Percentiles rank a stretch among this genome's conserved stretches.
phyloP scores from a whole-genome alignment of 2,888 invertebrate genomes.

The Ceriagrion tenellum region DNA sequence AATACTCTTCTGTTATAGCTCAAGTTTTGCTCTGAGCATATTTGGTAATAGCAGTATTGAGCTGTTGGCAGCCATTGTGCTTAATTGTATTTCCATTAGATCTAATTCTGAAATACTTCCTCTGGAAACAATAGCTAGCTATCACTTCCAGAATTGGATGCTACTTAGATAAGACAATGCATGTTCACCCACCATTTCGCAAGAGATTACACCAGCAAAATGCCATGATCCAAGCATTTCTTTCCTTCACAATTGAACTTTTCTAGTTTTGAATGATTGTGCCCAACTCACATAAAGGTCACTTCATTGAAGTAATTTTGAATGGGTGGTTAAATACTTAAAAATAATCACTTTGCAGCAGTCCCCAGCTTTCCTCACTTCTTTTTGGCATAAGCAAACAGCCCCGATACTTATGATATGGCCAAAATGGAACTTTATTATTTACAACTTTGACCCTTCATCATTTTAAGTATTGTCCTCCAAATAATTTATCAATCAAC shows the following conservation, averaged over 20 bases:
- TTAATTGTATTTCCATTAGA: neutral
- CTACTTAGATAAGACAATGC: conserved; percentile 14
- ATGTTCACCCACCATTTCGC: conserved; percentile 19
- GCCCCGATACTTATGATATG: conserved; percentile 49
- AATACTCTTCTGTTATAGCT: neutral
- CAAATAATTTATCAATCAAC: conserved; percentile 50
- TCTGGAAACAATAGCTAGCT: neutral
- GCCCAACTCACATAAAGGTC: conserved; percentile 46
- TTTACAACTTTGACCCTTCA: conserved; percentile 62
- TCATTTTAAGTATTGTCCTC: conserved; percentile 63
- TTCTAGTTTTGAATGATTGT: neutral
- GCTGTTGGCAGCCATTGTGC: conserved; percentile 49
- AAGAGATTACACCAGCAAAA: neutral
- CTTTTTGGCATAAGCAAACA: conserved; percentile 25
- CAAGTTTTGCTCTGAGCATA: conserved; percentile 1
- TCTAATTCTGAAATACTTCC: neutral
- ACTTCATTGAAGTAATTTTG: conserved; percentile 49
- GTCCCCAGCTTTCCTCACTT: conserved; percentile 25
- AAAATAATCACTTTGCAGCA: conserved; percentile 38
- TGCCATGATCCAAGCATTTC: neutral
- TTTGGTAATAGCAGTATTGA: conserved; percentile 29
- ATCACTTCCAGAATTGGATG: neutral
- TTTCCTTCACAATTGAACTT: neutral
- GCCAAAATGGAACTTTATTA: conserved; percentile 42
- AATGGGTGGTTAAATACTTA: neutral